These are phyloP conservation scores for Hypsopygia costalis DNA, from an alignment of 2,888 invertebrate genomes.

Conservation along the genomic window DNA sequence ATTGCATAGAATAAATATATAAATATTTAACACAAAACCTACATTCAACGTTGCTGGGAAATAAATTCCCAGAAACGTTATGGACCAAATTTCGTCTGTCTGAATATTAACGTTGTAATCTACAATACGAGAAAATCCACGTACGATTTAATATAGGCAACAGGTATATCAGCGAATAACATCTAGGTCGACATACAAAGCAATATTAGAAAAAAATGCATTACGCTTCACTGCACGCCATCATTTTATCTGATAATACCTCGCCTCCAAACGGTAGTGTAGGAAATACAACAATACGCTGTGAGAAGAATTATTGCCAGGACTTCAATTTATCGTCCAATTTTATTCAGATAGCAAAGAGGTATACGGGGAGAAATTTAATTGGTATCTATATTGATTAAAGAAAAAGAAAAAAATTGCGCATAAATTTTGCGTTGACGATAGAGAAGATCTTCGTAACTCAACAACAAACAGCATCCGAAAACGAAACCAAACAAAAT, in stretches of 20 bases:
- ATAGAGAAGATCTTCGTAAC: slow-evolving; percentile 57
- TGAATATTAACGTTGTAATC: no score
- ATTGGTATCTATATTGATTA: slow-evolving; percentile 6
- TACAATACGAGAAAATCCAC: no score
- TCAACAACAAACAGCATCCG: slow-evolving; percentile 69
- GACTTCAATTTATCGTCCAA: slow-evolving; percentile 7
- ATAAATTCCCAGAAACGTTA: no score
- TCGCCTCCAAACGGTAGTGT: not conserved
- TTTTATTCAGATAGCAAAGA: slow-evolving; percentile 5
- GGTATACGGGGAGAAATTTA: not conserved
- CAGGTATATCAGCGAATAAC: no score
- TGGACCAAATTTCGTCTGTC: no score
- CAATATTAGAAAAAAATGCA: slow-evolving; percentile 6
- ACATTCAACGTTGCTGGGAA: no score
- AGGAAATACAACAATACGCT: not conserved
- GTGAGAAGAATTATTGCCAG: slow-evolving; percentile 5
- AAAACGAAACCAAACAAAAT: slow-evolving; percentile 78
- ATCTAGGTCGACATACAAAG: no score
- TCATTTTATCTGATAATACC: slow-evolving; percentile 11
- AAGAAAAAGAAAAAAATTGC: slow-evolving; percentile 12
- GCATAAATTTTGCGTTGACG: slow-evolving; percentile 24
- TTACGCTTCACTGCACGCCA: slow-evolving; percentile 14
- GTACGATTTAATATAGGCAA: no score
- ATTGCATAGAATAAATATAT: no score
- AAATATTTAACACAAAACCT: no score